Conservation (phyloP, 1,140 invertebrate species). For the Drosophila nasuta region DNA sequence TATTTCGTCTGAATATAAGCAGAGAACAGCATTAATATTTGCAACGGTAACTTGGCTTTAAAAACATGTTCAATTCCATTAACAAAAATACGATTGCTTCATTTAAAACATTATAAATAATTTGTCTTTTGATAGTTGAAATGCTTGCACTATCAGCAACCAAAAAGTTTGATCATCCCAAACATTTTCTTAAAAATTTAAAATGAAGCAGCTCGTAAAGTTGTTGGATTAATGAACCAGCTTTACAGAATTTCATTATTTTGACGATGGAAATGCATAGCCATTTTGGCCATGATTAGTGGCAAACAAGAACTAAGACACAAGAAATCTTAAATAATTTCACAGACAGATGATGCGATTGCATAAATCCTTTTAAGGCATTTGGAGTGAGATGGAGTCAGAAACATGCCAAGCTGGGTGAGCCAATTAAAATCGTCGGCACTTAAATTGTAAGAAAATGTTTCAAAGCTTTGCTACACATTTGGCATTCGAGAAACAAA, state of each 20-base stretch:
- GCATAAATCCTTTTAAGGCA: slow-evolving; percentile 54
- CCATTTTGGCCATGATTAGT: slow-evolving; percentile 35
- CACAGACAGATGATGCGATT: slow-evolving; percentile 59
- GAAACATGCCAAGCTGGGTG: slow-evolving; percentile 8
- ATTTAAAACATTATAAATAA: too few relatives aligned
- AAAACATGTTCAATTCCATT: too few relatives aligned
- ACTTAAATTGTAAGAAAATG: slow-evolving; percentile 61
- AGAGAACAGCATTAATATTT: too few relatives aligned
- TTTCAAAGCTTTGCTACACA: slow-evolving; percentile 52
- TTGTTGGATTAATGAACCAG: slow-evolving; percentile 32
- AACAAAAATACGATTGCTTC: too few relatives aligned
- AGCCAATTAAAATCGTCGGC: slow-evolving; percentile 61
- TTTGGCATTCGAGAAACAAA: slow-evolving; percentile 16
- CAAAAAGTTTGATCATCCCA: too few relatives aligned
- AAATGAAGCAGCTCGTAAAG: neutral
- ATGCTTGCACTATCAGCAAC: too few relatives aligned
- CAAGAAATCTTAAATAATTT: slow-evolving; percentile 48
- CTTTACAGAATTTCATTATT: slow-evolving; percentile 27
- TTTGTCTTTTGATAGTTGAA: too few relatives aligned
- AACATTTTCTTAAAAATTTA: neutral
- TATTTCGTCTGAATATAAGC: too few relatives aligned
- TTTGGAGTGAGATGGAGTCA: neutral
- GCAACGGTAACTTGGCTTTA: too few relatives aligned
- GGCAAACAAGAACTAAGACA: slow-evolving; percentile 28
- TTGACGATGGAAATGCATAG: slow-evolving; percentile 45